phyloP scores from a whole-genome alignment of 2,797 vertebrate genomes.

The Poecilia velifera region DNA sequence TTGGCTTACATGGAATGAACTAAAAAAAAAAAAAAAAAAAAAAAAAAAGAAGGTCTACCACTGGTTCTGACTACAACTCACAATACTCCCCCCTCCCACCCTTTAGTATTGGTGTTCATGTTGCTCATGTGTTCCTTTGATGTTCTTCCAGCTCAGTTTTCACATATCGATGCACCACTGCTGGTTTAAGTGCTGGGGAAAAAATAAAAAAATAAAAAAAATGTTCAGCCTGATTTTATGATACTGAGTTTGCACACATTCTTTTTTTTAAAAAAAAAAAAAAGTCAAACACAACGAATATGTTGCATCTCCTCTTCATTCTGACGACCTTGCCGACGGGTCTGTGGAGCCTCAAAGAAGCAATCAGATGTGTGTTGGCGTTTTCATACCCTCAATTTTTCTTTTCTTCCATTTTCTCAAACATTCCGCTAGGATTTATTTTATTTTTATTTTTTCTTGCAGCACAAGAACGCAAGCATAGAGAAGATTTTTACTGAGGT shows the following conservation, averaged over 20 bases:
- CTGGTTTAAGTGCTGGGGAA: slow-evolving; percentile 28
- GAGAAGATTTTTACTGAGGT: slow-evolving; percentile 39
- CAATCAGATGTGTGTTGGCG: slow-evolving; percentile 66
- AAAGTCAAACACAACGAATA: slow-evolving; percentile 64
- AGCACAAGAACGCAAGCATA: slow-evolving; percentile 39
- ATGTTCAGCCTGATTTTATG: slow-evolving; percentile 47
- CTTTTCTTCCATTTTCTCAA: slow-evolving; percentile 62
- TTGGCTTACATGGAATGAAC: slow-evolving; percentile 78
- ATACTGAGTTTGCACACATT: slow-evolving; percentile 37
- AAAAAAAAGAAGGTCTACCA: slow-evolving; percentile 66
- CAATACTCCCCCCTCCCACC: slow-evolving; percentile 22
- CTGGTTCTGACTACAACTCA: slow-evolving; percentile 49
- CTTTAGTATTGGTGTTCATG: slow-evolving; percentile 52
- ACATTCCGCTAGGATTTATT: slow-evolving; percentile 37
- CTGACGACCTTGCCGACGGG: slow-evolving; percentile 66
- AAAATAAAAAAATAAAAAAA: too few relatives aligned
- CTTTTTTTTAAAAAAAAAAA: slow-evolving; percentile 16
- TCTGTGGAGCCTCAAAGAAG: slow-evolving; percentile 58
- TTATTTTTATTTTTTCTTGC: slow-evolving; percentile 46
- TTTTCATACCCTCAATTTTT: slow-evolving; percentile 69
- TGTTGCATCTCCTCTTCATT: slow-evolving; percentile 58
- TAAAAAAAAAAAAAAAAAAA: slow-evolving; percentile 81
- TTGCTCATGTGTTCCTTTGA: slow-evolving; percentile 62
- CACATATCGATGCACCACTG: slow-evolving; percentile 39
- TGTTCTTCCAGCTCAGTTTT: slow-evolving; percentile 67